phyloP scores from a whole-genome alignment of 1,140 invertebrate genomes.

The Ooceraea biroi region DNA sequence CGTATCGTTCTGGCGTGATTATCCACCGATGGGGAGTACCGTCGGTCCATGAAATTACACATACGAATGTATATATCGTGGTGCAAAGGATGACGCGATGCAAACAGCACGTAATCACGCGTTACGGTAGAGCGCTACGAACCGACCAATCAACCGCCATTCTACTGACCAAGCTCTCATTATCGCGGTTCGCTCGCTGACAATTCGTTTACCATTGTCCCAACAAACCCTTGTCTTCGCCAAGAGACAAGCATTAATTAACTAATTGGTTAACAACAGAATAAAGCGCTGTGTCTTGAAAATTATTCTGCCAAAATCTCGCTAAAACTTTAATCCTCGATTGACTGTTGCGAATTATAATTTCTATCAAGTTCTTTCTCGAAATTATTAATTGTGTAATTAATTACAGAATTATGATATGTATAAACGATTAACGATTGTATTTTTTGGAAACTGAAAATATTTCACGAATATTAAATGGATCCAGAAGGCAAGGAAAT shows the following conservation, averaged over 20 bases:
- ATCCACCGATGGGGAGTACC: slow-evolving; percentile 21
- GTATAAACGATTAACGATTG: too few relatives aligned
- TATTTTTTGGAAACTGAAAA: not conserved
- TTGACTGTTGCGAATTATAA: not conserved
- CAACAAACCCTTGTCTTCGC: slow-evolving; percentile 23
- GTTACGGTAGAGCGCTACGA: slow-evolving; percentile 47
- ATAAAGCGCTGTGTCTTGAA: not conserved
- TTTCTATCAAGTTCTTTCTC: too few relatives aligned
- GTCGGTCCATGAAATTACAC: slow-evolving; percentile 19
- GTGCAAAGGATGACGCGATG: slow-evolving; percentile 41
- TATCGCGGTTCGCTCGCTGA: slow-evolving; percentile 18
- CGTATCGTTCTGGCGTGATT: slow-evolving; percentile 38
- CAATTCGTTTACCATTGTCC: slow-evolving; percentile 49
- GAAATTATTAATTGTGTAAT: not conserved
- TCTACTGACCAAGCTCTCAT: slow-evolving; percentile 49
- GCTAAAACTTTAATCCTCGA: not conserved
- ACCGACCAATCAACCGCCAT: slow-evolving; percentile 54
- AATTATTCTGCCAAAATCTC: not conserved
- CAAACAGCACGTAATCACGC: slow-evolving; percentile 56
- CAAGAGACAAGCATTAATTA: slow-evolving; percentile 4
- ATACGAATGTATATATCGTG: not conserved
- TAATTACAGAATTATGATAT: not conserved
- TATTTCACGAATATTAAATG: slow-evolving; percentile 5
- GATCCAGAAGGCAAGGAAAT: not conserved
- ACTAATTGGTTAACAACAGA: slow-evolving; percentile 11